phyloP scores from a whole-genome alignment of 2,797 vertebrate species.

The Emydoidea blandingii region DNA sequence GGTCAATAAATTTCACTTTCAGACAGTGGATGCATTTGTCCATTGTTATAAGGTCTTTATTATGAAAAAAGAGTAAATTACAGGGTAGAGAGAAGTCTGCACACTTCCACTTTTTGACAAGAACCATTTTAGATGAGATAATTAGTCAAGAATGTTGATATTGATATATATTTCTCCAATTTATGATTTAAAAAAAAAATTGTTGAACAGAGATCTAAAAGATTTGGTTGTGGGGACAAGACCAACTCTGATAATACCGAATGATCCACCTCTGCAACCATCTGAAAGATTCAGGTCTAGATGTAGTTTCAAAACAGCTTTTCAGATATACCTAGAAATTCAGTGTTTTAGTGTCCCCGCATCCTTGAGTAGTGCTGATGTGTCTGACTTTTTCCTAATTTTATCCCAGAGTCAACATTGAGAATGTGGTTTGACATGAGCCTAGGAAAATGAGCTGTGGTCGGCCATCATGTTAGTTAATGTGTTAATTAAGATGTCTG shows the following conservation, averaged over 20 bases:
- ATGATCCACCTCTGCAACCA: neutral
- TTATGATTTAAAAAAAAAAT: neutral
- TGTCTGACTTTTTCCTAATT: neutral
- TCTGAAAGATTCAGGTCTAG: neutral
- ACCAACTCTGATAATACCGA: neutral
- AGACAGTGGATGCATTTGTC: neutral
- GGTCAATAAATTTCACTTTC: neutral
- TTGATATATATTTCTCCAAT: accelerated
- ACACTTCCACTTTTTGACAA: neutral
- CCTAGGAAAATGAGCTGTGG: constrained; percentile 9
- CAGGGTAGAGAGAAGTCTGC: neutral
- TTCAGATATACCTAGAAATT: neutral
- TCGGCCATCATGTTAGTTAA: neutral
- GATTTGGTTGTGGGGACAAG: neutral
- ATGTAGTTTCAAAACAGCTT: neutral
- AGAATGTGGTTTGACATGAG: neutral
- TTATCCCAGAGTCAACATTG: neutral
- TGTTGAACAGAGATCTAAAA: accelerated
- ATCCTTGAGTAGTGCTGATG: neutral
- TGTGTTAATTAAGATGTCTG: constrained; percentile 11
- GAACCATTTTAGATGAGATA: neutral
- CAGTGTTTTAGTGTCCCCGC: neutral
- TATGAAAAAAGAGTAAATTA: neutral
- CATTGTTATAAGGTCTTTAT: neutral
- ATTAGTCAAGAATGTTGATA: neutral